Evolutionary conservation across 2,797 vertebrate genomes (phyloP), one percentile per base, ranked within the genome.

Genomic region (Eurystomus glaucurus): DNA sequence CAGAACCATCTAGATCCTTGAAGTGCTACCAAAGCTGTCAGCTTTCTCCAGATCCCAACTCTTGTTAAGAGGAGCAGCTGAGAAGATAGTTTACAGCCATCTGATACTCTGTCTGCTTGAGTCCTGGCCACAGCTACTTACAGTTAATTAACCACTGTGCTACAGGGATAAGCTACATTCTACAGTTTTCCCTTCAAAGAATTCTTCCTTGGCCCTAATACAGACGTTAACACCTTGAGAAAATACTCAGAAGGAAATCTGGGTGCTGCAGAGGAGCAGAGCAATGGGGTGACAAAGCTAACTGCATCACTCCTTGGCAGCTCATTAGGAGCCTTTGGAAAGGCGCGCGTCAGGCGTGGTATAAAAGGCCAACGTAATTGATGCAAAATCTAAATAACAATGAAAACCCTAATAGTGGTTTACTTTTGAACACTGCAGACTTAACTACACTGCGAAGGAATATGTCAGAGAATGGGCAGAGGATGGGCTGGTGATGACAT

Each of bases 11-110:
- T 26, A 68, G 62, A 75, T 33, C 23, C 66, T 46, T 77, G 39
- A 94, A 82, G 75, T 0, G 1, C 57, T 69, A 82, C 52, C n/a
- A 51, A 85, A 89, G 50, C 31, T 58, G 86, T 39, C 75, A 43
- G 54, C 54, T 93, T 93, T 77, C 86, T 85, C 64, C 75, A 89
- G 84, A 88, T 85, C 31, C 75, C 4, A 2, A 79, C 19, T 58
- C 76, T 45, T 74, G 77, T 87, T 89, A 91, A 92, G 46, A 37
- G 48, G 17, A 88, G 31, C 25, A 61, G 54, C 33, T 51, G 65
- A 92, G 92, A 92, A 95, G 86, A 82, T 71, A 78, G 26, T 50
- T 79, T 72, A 85, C 64, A 91, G 94, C 69, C 50, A 97, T 61
- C 14, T 71, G 90, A 93, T 92, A 94, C 60, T 52, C 71, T 46